A percentile compares a stretch with the other conserved stretches of the same genome.
phyloP scores from a whole-genome alignment of 2,113 vertebrate species.

The Rousettus leschenaultii region DNA sequence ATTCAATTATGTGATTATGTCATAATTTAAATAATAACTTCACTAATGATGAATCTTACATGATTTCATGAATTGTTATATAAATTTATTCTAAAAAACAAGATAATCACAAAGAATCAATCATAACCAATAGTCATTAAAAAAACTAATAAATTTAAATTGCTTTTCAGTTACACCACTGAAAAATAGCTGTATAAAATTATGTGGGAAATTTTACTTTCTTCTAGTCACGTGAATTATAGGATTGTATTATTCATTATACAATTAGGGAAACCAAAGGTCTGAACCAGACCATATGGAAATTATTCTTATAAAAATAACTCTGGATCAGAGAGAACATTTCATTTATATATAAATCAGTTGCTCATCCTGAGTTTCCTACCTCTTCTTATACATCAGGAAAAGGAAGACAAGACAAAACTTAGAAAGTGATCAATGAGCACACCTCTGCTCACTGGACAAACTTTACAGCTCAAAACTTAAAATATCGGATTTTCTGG shows the following conservation, averaged over 20 bases:
- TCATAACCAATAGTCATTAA: neutral
- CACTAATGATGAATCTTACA: neutral
- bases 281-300: neutral
- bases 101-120: neutral
- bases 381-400: neutral
- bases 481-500: neutral
- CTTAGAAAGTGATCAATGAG: neutral
- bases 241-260: neutral
- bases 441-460: neutral
- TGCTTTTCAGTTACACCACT: neutral
- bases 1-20: neutral
- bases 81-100: slow-evolving; percentile 11
- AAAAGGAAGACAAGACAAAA: neutral
- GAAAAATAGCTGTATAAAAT: neutral
- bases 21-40: neutral
- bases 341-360: neutral
- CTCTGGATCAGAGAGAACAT: neutral
- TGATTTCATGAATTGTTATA: neutral
- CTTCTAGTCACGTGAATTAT: neutral
- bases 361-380: neutral
- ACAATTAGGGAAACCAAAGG: neutral
- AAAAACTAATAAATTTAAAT: slow-evolving; percentile 9
- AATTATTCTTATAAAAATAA: neutral
- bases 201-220: neutral
- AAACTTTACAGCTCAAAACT: neutral